Evolutionary conservation across 2,113 vertebrate genomes (phyloP).

Genomic region (Oplegnathus fasciatus): DNA sequence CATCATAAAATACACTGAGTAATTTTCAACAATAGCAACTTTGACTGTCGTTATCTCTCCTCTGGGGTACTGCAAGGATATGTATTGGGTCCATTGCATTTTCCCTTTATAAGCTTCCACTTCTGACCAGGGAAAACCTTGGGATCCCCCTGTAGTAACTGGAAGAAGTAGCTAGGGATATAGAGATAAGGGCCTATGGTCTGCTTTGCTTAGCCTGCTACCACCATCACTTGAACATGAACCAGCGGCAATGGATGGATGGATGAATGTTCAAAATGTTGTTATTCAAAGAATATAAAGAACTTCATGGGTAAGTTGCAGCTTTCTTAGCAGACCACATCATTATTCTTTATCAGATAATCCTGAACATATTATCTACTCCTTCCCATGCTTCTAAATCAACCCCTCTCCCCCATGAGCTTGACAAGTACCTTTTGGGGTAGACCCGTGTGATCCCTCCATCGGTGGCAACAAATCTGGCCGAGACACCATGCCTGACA

Average conservation of each 20-base stretch:
- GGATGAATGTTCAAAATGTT: constrained; percentile 9
- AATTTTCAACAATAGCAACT: background rate
- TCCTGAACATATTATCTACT: constrained; percentile 37
- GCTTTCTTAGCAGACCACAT: constrained; percentile 28
- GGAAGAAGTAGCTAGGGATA: background rate
- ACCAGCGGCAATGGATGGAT: background rate
- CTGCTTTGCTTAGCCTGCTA: constrained; percentile 1
- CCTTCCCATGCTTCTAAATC: constrained; percentile 41
- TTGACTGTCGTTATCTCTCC: background rate
- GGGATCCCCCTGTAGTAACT: constrained; percentile 1
- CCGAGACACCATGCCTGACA: constrained; percentile 85
- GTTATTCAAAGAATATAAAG: constrained; percentile 12
- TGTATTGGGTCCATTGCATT: background rate
- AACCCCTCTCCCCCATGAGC: background rate
- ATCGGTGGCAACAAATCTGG: constrained; percentile 95
- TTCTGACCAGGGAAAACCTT: constrained; percentile 19
- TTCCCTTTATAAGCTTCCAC: background rate
- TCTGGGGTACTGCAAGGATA: background rate
- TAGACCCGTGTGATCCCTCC: constrained; percentile 97
- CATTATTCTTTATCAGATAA: constrained; percentile 41
- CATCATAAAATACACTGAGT: background rate
- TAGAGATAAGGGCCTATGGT: background rate
- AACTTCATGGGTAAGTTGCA: background rate
- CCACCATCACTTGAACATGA: background rate
- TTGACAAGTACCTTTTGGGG: constrained; percentile 90